A percentile compares a stretch with the other conserved stretches of the same genome.
phyloP scores from a whole-genome alignment of 2,888 invertebrate genomes.

The Pristionchus entomophagus region DNA sequence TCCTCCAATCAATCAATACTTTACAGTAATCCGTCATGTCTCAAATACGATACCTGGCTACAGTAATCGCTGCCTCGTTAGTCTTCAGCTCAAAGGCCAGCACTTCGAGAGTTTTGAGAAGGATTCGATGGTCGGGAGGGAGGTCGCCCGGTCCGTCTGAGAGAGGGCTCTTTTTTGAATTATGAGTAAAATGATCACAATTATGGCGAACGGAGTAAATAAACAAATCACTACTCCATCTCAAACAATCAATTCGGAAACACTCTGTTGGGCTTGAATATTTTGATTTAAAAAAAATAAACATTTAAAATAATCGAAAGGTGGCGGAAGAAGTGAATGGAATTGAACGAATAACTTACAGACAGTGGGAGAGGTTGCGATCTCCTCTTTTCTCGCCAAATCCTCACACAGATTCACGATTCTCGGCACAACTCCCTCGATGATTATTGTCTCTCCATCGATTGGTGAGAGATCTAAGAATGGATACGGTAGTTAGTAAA shows the following conservation, averaged over 20 bases:
- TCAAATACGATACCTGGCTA: no score
- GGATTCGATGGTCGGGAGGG: neutral
- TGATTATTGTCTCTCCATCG: slow-evolving; percentile 12
- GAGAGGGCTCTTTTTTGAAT: no score
- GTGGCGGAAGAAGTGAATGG: neutral
- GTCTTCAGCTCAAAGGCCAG: slow-evolving; percentile 43
- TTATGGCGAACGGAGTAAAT: no score
- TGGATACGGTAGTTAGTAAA: no score
- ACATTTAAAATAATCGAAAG: neutral
- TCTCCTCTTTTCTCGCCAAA: neutral
- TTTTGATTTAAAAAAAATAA: neutral
- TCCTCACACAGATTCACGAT: slow-evolving; percentile 14
- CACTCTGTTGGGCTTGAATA: no score
- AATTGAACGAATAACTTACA: neutral
- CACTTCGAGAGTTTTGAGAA: slow-evolving; percentile 44
- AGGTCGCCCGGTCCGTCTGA: neutral
- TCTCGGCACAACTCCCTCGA: slow-evolving; percentile 34
- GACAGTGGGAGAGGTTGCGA: neutral
- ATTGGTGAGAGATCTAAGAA: slow-evolving; percentile 23
- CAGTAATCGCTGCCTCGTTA: neutral
- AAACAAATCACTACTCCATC: neutral
- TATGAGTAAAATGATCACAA: no score
- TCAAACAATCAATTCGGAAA: neutral
- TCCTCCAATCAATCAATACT: neutral
- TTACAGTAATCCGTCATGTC: neutral